phyloP scores from a whole-genome alignment of 2,888 invertebrate species.

The Cyclophora albipunctata region DNA sequence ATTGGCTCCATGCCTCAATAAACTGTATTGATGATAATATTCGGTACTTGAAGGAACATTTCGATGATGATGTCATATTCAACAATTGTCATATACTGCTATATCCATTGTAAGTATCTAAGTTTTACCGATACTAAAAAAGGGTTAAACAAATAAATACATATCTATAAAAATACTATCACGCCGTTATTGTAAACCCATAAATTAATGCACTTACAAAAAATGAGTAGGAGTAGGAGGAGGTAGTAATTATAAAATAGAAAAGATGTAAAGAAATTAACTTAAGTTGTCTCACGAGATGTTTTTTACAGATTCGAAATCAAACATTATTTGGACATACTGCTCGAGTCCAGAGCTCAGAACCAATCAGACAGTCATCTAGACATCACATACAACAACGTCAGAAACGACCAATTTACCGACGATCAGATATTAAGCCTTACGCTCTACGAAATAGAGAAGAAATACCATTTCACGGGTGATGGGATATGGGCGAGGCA shows the following conservation, averaged over 20 bases:
- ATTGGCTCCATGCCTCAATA: conserved; percentile 78
- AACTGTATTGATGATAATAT: conserved; percentile 76
- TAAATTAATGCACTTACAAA: no score
- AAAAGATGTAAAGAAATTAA: no score
- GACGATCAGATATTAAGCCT: conserved; percentile 77
- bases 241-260: no score
- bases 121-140: no score
- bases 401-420: conserved; percentile 39
- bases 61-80: conserved; percentile 70
- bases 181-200: no score
- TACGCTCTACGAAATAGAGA: conserved; percentile 82
- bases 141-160: no score
- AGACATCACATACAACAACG: conserved; percentile 33
- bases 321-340: conserved; percentile 34
- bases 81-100: conserved; percentile 78
- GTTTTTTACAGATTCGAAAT: conserved; percentile 39
- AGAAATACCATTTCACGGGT: conserved; percentile 82
- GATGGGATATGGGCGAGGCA: conserved; percentile 80
- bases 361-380: conserved; percentile 14
- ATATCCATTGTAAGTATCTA: conserved; percentile 79
- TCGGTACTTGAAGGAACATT: conserved; percentile 69
- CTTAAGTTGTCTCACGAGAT: no score
- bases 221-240: no score
- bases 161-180: no score
- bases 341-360: conserved; percentile 28